These are phyloP conservation scores for Piprites chloris DNA, from an alignment of 2,113 vertebrate genomes.

Conservation along the genomic window DNA sequence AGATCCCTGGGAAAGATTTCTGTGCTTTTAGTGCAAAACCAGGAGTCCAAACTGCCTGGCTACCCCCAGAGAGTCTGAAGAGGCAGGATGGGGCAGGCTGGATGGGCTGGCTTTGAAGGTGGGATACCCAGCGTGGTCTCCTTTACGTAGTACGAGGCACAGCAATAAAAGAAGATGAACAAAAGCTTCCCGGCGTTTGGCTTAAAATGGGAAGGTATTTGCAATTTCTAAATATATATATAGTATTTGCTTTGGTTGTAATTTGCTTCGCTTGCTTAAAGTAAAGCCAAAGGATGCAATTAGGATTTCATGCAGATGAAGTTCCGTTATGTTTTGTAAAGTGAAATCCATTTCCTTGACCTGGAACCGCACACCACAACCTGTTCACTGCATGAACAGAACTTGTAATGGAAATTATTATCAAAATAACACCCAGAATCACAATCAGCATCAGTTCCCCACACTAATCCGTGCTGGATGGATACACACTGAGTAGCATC, in stretches of 20 bases:
- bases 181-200: neutral
- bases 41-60: neutral
- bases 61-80: neutral
- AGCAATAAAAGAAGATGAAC: neutral
- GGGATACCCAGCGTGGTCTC: neutral
- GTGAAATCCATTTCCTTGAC: neutral
- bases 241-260: neutral
- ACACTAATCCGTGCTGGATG: neutral
- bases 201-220: conserved; percentile 16
- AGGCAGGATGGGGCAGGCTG: neutral
- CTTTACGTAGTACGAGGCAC: neutral
- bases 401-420: neutral
- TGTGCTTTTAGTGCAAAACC: neutral
- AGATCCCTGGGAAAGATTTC: neutral
- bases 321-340: neutral
- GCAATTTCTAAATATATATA: neutral
- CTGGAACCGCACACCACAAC: neutral
- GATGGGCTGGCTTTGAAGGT: neutral
- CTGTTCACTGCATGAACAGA: neutral
- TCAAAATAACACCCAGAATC: neutral
- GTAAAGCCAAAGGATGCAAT: conserved; percentile 22
- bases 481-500: neutral
- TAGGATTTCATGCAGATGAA: conserved; percentile 5
- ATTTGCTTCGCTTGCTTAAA: conserved; percentile 9
- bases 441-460: neutral